Conservation (phyloP, 1,140 invertebrate species). For the Papilio glaucus region DNA sequence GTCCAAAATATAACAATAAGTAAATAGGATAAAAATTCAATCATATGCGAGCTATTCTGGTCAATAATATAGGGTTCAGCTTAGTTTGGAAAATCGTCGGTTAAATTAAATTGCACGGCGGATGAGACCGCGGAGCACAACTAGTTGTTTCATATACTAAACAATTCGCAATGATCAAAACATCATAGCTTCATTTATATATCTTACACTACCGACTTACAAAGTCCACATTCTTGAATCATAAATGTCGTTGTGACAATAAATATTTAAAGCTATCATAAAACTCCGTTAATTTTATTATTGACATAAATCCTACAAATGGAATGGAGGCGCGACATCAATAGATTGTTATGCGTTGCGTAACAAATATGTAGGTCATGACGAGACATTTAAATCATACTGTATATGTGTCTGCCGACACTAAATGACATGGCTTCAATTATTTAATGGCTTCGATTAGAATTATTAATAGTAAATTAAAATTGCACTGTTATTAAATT, state of each 20-base stretch:
- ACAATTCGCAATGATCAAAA: too few relatives aligned
- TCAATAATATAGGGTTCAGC: too few relatives aligned
- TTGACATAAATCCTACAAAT: conserved; percentile 13
- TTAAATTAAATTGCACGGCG: too few relatives aligned
- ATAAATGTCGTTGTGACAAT: not conserved
- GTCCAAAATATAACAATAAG: too few relatives aligned
- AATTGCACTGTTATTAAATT: not conserved
- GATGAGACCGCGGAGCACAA: too few relatives aligned
- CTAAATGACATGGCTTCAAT: not conserved
- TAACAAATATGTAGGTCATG: conserved; percentile 8
- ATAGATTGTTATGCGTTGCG: not conserved
- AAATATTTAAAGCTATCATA: conserved; percentile 3
- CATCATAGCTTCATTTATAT: too few relatives aligned
- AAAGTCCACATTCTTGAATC: not conserved
- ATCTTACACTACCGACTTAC: not conserved
- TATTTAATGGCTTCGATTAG: not conserved
- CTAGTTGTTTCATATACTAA: too few relatives aligned
- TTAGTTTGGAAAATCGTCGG: too few relatives aligned
- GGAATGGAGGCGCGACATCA: not conserved
- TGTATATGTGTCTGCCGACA: not conserved
- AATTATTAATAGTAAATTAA: not conserved
- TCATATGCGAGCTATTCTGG: too few relatives aligned
- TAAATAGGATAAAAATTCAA: too few relatives aligned
- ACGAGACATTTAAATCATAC: not conserved
- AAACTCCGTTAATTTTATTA: conserved; percentile 24